phyloP scores from a whole-genome alignment of 2,113 vertebrate species.

The Peucedramus taeniatus region DNA sequence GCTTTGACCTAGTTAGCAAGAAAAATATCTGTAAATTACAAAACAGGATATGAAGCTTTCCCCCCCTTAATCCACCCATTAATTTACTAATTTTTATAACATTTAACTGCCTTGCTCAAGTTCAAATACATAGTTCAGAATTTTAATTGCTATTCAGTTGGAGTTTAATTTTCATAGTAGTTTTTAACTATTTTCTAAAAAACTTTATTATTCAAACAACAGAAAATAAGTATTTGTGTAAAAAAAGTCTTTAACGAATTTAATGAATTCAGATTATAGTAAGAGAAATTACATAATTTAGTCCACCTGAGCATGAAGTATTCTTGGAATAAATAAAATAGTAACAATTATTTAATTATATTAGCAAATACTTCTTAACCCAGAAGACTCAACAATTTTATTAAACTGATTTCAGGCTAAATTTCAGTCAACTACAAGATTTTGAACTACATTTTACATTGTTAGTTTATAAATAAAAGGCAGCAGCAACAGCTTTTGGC shows the following conservation, averaged over 20 bases:
- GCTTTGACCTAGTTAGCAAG: neutral
- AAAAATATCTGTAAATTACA: neutral
- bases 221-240: neutral
- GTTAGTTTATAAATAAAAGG: neutral
- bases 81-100: neutral
- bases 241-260: neutral
- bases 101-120: neutral
- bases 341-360: neutral
- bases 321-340: neutral
- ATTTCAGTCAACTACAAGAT: neutral
- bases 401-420: neutral
- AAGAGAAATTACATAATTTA: neutral
- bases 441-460: neutral
- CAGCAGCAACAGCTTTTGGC: neutral
- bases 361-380: neutral
- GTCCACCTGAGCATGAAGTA: neutral
- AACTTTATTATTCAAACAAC: neutral
- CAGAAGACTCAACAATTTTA: neutral
- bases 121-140: neutral
- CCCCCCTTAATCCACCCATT: neutral
- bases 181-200: neutral
- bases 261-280: fast-evolving
- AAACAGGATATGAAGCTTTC: neutral
- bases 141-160: neutral
- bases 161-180: neutral